Conservation (phyloP, 2,888 invertebrate genomes). For the Leptopterna dolabrata region DNA sequence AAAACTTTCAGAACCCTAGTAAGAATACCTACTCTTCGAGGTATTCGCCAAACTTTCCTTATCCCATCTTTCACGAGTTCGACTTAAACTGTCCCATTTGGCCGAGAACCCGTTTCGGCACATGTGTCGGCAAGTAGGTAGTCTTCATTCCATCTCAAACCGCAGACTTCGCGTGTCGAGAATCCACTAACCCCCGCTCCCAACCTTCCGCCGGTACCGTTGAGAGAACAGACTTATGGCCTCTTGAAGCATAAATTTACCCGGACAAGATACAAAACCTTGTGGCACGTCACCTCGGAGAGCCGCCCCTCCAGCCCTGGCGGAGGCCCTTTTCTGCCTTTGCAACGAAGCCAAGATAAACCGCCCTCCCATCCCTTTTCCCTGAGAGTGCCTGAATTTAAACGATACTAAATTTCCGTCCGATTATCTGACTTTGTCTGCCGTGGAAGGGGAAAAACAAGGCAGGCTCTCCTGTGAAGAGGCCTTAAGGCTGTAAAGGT, state of each 20-base stretch:
- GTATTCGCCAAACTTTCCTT: too few relatives aligned
- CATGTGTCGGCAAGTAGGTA: not conserved
- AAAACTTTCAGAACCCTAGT: too few relatives aligned
- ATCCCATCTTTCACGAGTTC: too few relatives aligned
- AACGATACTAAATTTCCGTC: conserved; percentile 29
- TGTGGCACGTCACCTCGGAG: conserved; percentile 38
- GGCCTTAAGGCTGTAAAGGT: not conserved
- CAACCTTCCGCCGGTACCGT: not conserved
- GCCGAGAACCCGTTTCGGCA: not conserved
- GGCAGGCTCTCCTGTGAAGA: not conserved
- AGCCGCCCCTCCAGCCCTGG: not conserved
- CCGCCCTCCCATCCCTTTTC: conserved; percentile 3
- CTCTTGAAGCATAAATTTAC: conserved; percentile 45
- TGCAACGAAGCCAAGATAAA: not conserved
- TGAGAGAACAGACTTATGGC: conserved; percentile 44
- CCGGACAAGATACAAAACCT: conserved; percentile 51
- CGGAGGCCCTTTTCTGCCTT: not conserved
- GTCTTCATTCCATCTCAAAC: not conserved
- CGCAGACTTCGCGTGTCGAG: conserved; percentile 31
- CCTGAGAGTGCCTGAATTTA: conserved; percentile 11
- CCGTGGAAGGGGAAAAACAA: not conserved
- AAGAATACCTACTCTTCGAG: too few relatives aligned
- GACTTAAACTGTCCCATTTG: not conserved
- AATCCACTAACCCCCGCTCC: conserved; percentile 29
- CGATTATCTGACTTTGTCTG: conserved; percentile 15